Evolutionary conservation across 2,113 vertebrate genomes (phyloP).

Genomic region (Oreochromis aureus): DNA sequence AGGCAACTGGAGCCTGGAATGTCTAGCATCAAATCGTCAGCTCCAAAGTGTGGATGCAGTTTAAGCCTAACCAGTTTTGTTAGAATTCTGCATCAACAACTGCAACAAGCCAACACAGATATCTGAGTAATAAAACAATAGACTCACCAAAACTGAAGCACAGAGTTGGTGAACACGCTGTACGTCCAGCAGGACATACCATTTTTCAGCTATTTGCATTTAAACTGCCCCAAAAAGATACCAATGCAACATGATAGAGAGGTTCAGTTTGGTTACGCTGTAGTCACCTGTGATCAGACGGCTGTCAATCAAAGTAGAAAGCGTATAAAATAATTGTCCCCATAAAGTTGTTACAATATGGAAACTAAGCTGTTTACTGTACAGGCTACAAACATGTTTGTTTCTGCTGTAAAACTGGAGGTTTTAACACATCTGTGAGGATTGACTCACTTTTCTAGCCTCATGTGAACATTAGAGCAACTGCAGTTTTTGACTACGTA

Average conservation of each 20-base stretch:
- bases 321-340: not conserved
- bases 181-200: too few relatives aligned
- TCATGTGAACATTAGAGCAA: accelerated
- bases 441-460: not conserved
- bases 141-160: too few relatives aligned
- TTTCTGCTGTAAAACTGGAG: not conserved
- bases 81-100: too few relatives aligned
- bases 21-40: too few relatives aligned
- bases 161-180: too few relatives aligned
- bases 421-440: not conserved
- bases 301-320: not conserved
- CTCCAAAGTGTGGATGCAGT: too few relatives aligned
- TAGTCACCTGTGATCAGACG: accelerated
- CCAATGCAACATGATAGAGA: accelerated
- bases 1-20: too few relatives aligned
- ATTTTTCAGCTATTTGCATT: not conserved
- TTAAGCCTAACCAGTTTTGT: too few relatives aligned
- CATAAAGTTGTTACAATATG: not conserved
- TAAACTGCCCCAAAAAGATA: not conserved
- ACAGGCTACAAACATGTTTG: not conserved
- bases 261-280: not conserved
- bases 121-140: too few relatives aligned
- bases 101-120: too few relatives aligned
- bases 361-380: not conserved
- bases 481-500: not conserved